Conservation (phyloP, 2,888 invertebrate species). For the Adelognathus sp. region DNA sequence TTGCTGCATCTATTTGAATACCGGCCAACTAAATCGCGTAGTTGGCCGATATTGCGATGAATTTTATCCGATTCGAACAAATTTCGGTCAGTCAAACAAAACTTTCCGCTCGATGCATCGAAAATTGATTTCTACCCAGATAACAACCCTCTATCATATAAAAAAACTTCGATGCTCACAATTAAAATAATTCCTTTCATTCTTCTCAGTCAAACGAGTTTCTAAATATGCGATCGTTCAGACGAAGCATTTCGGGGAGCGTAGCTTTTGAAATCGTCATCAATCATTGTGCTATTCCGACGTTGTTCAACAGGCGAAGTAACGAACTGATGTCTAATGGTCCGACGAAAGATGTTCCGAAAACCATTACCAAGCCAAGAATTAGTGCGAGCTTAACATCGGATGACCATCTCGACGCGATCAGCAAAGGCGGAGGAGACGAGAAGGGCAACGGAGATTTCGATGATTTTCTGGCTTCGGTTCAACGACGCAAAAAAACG, state of each 20-base stretch:
- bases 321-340: constrained; percentile 35
- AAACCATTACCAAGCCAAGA: constrained; percentile 36
- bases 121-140: too few relatives aligned
- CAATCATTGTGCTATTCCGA: neutral
- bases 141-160: too few relatives aligned
- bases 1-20: too few relatives aligned
- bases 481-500: constrained; percentile 68
- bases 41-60: too few relatives aligned
- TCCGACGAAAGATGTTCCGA: constrained; percentile 20
- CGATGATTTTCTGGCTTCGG: constrained; percentile 63
- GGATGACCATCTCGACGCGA: neutral
- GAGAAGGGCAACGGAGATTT: constrained; percentile 33
- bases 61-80: too few relatives aligned
- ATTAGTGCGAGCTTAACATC: neutral
- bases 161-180: too few relatives aligned
- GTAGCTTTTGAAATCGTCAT: neutral
- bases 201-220: too few relatives aligned
- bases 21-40: too few relatives aligned
- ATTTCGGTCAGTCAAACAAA: too few relatives aligned
- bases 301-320: neutral
- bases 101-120: too few relatives aligned
- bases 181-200: too few relatives aligned
- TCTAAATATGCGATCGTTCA: neutral
- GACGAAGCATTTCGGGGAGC: neutral
- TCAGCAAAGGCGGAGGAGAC: neutral